Conservation (phyloP, 1,140 invertebrate genomes). For the Hyles vespertilio region DNA sequence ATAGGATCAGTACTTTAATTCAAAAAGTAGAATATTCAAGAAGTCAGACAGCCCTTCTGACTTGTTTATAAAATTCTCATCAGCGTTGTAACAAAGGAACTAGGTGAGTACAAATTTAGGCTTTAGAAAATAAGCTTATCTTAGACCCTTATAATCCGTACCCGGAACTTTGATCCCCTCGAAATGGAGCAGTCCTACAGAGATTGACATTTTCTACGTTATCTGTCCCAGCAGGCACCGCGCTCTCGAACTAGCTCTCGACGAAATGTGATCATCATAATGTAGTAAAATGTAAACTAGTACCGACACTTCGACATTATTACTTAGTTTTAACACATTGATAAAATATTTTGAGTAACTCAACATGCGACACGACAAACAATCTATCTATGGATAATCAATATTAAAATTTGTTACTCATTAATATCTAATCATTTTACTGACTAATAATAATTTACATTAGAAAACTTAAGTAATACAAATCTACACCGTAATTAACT, state of each 20-base stretch:
- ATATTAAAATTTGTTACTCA: too few relatives aligned
- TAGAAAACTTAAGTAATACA: too few relatives aligned
- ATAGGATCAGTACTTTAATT: not conserved
- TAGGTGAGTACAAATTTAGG: slow-evolving; percentile 57
- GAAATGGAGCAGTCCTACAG: slow-evolving; percentile 59
- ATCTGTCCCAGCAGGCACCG: slow-evolving; percentile 51
- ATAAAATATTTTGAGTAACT: too few relatives aligned
- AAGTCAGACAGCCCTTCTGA: slow-evolving; percentile 18
- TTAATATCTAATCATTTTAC: too few relatives aligned
- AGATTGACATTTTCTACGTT: slow-evolving; percentile 66
- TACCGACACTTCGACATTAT: not conserved
- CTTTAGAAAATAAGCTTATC: slow-evolving; percentile 66
- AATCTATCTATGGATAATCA: too few relatives aligned
- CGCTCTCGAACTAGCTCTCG: slow-evolving; percentile 38
- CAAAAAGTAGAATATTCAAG: slow-evolving; percentile 20
- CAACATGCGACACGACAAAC: too few relatives aligned
- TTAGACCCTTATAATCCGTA: slow-evolving; percentile 68
- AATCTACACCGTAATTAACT: too few relatives aligned
- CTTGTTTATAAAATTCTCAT: slow-evolving; percentile 34
- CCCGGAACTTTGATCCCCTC: slow-evolving; percentile 66
- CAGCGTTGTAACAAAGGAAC: slow-evolving; percentile 38
- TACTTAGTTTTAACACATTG: too few relatives aligned
- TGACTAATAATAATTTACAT: too few relatives aligned
- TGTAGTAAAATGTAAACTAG: slow-evolving; percentile 2
- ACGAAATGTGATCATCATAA: slow-evolving; percentile 40